Evolutionary conservation across 2,797 vertebrate genomes (phyloP).

Genomic region (Gobio occitaniae): DNA sequence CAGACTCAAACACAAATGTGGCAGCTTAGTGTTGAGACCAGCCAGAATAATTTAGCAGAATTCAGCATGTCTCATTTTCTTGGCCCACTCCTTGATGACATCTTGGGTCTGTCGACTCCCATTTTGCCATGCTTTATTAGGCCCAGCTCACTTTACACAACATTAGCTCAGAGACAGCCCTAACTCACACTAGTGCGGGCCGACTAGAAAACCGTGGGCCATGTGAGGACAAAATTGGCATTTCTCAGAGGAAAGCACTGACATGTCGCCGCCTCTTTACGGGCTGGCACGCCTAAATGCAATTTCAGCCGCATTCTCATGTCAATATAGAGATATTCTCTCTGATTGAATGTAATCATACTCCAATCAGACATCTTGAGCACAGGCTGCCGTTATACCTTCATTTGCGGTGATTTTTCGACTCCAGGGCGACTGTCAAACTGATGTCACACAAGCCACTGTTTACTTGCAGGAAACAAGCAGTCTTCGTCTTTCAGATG

Average conservation of each 20-base stretch:
- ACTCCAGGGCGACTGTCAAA: constrained; percentile 14
- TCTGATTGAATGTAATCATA: constrained; percentile 27
- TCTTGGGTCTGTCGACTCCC: constrained; percentile 30
- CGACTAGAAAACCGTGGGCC: not conserved
- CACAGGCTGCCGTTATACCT: constrained; percentile 6
- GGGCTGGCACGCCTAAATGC: not conserved
- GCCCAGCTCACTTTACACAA: constrained; percentile 27
- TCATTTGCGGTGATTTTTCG: constrained; percentile 47
- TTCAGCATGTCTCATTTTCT: not conserved
- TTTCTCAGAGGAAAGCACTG: not conserved
- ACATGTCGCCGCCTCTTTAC: not conserved
- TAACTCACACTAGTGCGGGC: constrained; percentile 24
- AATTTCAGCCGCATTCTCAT: constrained; percentile 23
- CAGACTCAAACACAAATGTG: not conserved
- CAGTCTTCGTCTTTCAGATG: not conserved
- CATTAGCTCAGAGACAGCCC: constrained; percentile 35
- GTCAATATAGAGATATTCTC: constrained; percentile 39
- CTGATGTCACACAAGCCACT: constrained; percentile 23
- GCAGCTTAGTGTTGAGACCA: not conserved
- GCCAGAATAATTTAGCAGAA: constrained; percentile 10
- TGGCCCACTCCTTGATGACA: constrained; percentile 28
- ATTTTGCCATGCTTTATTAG: constrained; percentile 36
- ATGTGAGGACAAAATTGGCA: constrained; percentile 17
- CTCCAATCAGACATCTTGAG: constrained; percentile 37
- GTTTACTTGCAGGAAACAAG: constrained; percentile 42